Conservation (phyloP, 1,140 invertebrate genomes). For the Bombus haemorrhoidalis region DNA sequence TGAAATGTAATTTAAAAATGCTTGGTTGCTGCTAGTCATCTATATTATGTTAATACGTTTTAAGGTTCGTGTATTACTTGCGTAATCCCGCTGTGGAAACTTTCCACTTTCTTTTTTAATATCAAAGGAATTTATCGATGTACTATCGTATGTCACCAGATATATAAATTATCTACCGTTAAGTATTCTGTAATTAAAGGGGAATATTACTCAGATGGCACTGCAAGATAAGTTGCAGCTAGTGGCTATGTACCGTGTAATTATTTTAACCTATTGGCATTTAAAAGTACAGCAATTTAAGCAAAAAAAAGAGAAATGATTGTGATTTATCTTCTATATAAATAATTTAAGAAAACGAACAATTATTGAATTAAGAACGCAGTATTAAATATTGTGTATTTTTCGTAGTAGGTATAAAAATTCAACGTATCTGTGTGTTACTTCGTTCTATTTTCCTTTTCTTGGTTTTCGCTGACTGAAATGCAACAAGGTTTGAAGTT, state of each 20-base stretch:
- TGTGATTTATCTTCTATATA: too few species aligned
- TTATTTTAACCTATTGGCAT: too few species aligned
- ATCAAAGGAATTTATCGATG: background rate
- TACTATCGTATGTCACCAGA: background rate
- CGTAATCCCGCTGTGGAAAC: background rate
- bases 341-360: too few species aligned
- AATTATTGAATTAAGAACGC: too few species aligned
- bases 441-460: background rate
- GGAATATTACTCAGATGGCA: too few species aligned
- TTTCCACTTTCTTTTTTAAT: slow-evolving; percentile 12
- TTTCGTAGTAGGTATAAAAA: background rate
- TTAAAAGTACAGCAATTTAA: too few species aligned
- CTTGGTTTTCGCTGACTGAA: background rate
- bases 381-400: background rate
- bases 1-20: background rate
- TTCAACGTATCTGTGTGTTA: background rate
- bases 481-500: background rate
- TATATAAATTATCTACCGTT: too few species aligned
- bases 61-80: background rate
- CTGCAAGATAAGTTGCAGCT: too few species aligned
- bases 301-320: too few species aligned
- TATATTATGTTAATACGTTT: background rate
- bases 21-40: background rate
- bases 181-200: too few species aligned
- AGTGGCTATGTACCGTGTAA: too few species aligned